Evolutionary conservation across 2,113 vertebrate genomes (phyloP).

Genomic region (Chrysemys picta): DNA sequence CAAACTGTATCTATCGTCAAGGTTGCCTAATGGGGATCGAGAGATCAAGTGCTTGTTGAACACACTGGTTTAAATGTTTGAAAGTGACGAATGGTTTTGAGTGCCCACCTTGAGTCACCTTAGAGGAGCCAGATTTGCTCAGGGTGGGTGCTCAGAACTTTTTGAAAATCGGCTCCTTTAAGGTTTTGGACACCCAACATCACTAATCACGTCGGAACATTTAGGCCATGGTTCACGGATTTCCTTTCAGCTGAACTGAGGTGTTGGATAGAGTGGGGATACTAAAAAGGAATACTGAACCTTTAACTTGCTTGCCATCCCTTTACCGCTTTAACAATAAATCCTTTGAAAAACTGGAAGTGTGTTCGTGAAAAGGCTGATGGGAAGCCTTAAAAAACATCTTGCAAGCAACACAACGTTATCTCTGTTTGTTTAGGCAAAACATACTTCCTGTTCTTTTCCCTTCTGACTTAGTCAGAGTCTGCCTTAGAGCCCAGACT

Average conservation of each 20-base stretch:
- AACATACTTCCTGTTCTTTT: conserved; percentile 48
- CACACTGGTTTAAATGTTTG: background rate
- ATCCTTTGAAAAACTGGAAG: conserved; percentile 68
- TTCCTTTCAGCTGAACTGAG: conserved; percentile 61
- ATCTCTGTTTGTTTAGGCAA: conserved; percentile 74
- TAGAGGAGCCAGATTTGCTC: background rate
- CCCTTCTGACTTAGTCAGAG: background rate
- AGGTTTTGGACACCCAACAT: conserved; percentile 50
- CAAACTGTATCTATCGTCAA: background rate
- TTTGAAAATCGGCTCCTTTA: conserved; percentile 27
- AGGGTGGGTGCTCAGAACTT: background rate
- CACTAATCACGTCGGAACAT: conserved; percentile 38
- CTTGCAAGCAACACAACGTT: conserved; percentile 42
- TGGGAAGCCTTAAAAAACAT: conserved; percentile 52
- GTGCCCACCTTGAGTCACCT: background rate
- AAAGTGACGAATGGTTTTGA: background rate
- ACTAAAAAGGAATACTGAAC: conserved; percentile 73
- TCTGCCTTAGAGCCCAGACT: background rate
- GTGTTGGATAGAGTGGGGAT: conserved; percentile 62
- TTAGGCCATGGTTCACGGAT: conserved; percentile 58
- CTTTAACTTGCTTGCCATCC: conserved; percentile 53
- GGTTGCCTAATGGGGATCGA: background rate
- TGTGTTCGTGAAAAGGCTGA: conserved; percentile 57
- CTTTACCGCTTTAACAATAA: conserved; percentile 59
- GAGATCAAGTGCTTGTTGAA: background rate